A percentile compares a stretch with the other conserved stretches of the same genome.
Evolutionary conservation across 2,797 vertebrate genomes (phyloP).

Genomic region (Chloroceryle amazona): DNA sequence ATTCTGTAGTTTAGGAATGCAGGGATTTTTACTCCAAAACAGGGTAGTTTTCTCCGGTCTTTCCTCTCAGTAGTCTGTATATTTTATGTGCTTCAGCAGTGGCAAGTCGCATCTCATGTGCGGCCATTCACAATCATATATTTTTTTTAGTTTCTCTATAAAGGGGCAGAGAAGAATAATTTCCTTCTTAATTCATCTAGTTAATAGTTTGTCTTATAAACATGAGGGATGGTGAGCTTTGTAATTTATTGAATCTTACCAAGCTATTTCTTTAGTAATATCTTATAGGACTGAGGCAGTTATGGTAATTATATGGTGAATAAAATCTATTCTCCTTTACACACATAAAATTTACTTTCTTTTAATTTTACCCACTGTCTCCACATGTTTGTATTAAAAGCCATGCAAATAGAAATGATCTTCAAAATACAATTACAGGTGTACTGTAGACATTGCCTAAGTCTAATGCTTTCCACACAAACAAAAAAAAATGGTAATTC

Average conservation of each 20-base stretch:
- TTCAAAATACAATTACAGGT: not conserved
- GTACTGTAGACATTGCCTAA: not conserved
- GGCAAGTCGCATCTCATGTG: not conserved
- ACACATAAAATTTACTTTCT: conserved; percentile 6
- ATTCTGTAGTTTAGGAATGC: not conserved
- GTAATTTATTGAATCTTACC: conserved; percentile 38
- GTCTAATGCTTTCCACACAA: not conserved
- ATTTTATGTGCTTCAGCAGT: not conserved
- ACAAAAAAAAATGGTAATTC: not conserved
- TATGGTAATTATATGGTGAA: conserved; percentile 34
- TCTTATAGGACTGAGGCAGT: conserved; percentile 5
- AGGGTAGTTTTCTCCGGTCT: not conserved
- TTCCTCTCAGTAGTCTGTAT: not conserved
- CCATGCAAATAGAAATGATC: not conserved
- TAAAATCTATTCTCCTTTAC: conserved; percentile 35
- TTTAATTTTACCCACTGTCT: conserved; percentile 26
- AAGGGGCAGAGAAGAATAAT: not conserved
- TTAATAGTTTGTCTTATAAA: conserved; percentile 25
- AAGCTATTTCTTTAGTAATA: conserved; percentile 30
- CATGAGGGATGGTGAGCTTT: conserved; percentile 7
- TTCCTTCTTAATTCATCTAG: conserved; percentile 4
- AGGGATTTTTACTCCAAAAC: not conserved
- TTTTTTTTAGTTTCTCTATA: not conserved
- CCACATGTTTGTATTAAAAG: not conserved
- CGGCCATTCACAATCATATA: not conserved